phyloP scores from a whole-genome alignment of 2,113 vertebrate genomes.

The Caretta caretta region DNA sequence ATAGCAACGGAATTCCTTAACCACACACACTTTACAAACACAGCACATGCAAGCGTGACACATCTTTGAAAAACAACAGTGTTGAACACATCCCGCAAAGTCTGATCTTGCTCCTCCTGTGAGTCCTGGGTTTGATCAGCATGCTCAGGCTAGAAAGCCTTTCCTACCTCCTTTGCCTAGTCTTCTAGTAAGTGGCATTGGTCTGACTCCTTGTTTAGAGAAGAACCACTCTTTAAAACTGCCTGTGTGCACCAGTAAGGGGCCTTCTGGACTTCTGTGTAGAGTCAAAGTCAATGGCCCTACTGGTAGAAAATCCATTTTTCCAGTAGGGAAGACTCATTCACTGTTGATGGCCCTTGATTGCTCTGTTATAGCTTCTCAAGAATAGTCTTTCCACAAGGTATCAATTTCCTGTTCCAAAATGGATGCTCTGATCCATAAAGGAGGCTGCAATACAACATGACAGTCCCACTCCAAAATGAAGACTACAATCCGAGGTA shows the following conservation, averaged over 20 bases:
- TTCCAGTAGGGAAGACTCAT: not conserved
- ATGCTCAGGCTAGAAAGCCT: not conserved
- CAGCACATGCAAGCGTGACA: fast-evolving
- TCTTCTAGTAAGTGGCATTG: not conserved
- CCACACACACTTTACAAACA: not conserved
- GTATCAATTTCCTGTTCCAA: not conserved
- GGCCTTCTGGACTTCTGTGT: not conserved
- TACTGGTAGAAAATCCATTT: not conserved
- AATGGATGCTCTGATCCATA: constrained; percentile 58
- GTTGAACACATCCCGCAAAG: fast-evolving
- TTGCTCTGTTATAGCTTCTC: constrained; percentile 50
- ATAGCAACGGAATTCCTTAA: not conserved
- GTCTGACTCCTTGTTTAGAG: not conserved
- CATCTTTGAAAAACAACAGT: not conserved
- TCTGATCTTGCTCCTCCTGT: constrained; percentile 1
- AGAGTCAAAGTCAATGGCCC: constrained; percentile 33
- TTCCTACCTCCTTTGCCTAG: not conserved
- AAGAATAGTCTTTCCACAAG: constrained; percentile 33
- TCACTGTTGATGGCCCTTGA: not conserved
- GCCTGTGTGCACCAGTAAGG: constrained; percentile 9
- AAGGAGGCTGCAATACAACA: constrained; percentile 52
- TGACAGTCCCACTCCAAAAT: constrained; percentile 9
- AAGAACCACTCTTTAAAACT: constrained; percentile 21
- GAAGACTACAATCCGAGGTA: not conserved
- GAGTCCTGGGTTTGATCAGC: not conserved